Conservation (phyloP, 2,888 invertebrate species). For the Cephus nigrinus region DNA sequence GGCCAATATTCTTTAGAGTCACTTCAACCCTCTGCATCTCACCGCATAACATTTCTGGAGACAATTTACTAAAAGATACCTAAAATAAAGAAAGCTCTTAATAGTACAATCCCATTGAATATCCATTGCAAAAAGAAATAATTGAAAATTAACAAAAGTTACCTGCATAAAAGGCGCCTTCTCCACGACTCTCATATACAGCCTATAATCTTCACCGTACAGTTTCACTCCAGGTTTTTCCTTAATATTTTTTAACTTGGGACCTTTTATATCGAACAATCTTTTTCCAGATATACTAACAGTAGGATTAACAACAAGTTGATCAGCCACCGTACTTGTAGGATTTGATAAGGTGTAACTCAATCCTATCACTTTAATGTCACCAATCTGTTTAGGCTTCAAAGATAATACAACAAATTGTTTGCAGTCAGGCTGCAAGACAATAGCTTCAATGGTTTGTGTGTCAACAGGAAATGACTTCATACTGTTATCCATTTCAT, state of each 20-base stretch:
- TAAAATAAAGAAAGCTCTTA: slow-evolving; percentile 54
- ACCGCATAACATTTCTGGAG: slow-evolving; percentile 77
- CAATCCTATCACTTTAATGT: slow-evolving; percentile 79
- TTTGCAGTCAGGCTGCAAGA: slow-evolving; percentile 72
- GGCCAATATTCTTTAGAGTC: slow-evolving; percentile 77
- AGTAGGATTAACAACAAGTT: slow-evolving; percentile 43
- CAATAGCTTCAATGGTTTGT: slow-evolving; percentile 70
- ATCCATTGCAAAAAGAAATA: slow-evolving; percentile 14
- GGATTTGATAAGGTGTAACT: slow-evolving; percentile 72
- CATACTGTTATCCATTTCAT: slow-evolving; percentile 61
- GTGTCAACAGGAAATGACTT: slow-evolving; percentile 69
- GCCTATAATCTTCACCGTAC: slow-evolving; percentile 74
- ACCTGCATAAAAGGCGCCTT: slow-evolving; percentile 87
- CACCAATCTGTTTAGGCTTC: slow-evolving; percentile 80
- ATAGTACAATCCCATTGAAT: slow-evolving; percentile 12
- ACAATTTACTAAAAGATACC: slow-evolving; percentile 79
- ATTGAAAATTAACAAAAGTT: slow-evolving; percentile 33
- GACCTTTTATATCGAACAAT: slow-evolving; percentile 69
- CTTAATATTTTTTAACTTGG: slow-evolving; percentile 70
- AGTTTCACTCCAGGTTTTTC: slow-evolving; percentile 67
- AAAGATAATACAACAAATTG: slow-evolving; percentile 77
- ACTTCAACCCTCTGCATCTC: slow-evolving; percentile 78
- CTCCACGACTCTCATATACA: slow-evolving; percentile 81
- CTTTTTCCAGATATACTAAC: slow-evolving; percentile 73
- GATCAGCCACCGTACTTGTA: slow-evolving; percentile 31